Evolutionary conservation across 2,797 vertebrate species (phyloP), one percentile per base, ranked within the genome.

Genomic region (Antrozous pallidus): DNA sequence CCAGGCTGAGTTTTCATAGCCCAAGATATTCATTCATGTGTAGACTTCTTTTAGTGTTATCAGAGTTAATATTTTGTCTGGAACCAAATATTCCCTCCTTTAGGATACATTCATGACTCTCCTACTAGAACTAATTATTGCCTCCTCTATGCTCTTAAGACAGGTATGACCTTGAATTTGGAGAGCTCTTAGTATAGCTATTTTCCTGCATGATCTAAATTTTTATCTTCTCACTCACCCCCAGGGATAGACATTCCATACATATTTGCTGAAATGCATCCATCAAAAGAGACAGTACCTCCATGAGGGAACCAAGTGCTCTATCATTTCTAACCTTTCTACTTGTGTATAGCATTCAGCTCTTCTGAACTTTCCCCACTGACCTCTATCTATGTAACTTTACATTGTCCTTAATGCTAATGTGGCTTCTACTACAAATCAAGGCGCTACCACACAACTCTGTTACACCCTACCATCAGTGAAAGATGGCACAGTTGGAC

Each of bases 341-440:
- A 70, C 12, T 24, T 87, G 10, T 71, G n/a, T 83, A 10, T 24
- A 26, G 70, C 16, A 20, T 65, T 86, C 33, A 86, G 45, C n/a
- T 91, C 94, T 85, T 95, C 51, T 93, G 56, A 89, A 74, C 20
- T 69, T 94, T 63, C 36, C 40, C 33, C 42, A 77, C 18, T 84
- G 74, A 85, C 58, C 47, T 88, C 56, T 38, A 20, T 88, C 56
- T 38, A 20, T 65, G 36, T 63, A 87, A 84, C 51, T 93, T 95
- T 47, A 79, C 1, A 28, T 49, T 1, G 1, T 51, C 54, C 31
- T 94, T 88, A 74, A 90, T 18, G 51, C 12, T 61, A 31, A 70
- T 26, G 10, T 8, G 36, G 49, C 49, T 45, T 91, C 83, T 82
- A 13, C 63, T 88, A 80, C 93, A 94, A 97, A 61, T 5, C 17